These are phyloP conservation scores for Triplophysa dalaica DNA, from an alignment of 2,113 vertebrate species.

Conservation along the genomic window DNA sequence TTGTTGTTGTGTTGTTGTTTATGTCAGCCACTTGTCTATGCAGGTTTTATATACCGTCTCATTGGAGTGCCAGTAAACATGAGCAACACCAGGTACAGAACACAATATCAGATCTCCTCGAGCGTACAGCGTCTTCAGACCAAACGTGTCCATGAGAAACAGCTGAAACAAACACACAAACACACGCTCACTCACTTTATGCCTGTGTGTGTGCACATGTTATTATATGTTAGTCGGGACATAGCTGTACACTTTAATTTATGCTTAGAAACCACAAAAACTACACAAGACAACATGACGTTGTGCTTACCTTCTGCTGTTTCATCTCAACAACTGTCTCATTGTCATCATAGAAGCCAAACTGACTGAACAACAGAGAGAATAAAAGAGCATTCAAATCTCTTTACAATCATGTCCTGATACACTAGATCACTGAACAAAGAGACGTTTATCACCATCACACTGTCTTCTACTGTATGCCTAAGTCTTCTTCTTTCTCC, in stretches of 20 bases:
- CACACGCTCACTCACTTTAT: background rate
- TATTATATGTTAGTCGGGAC: no score
- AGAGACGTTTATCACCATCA: no score
- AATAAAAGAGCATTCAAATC: background rate
- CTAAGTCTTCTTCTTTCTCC: no score
- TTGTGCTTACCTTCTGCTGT: constrained; percentile 77
- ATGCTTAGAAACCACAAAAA: background rate
- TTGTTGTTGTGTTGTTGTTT: constrained; percentile 20
- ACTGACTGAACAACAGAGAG: constrained; percentile 75
- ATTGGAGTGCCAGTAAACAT: constrained; percentile 85
- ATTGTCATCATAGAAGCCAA: constrained; percentile 87
- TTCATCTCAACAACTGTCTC: constrained; percentile 86
- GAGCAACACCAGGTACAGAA: constrained; percentile 73
- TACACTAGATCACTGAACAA: background rate
- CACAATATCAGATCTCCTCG: constrained; percentile 80
- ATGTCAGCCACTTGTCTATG: constrained; percentile 84
- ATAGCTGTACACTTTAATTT: no score
- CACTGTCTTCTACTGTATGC: no score
- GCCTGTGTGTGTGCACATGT: background rate
- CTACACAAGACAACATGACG: background rate
- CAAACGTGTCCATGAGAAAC: constrained; percentile 79
- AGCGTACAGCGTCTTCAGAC: constrained; percentile 82
- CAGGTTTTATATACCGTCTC: constrained; percentile 81
- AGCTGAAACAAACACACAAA: constrained; percentile 55
- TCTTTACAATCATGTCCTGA: background rate